Conservation (phyloP, 2,113 vertebrate species). For the Corapipo altera region DNA sequence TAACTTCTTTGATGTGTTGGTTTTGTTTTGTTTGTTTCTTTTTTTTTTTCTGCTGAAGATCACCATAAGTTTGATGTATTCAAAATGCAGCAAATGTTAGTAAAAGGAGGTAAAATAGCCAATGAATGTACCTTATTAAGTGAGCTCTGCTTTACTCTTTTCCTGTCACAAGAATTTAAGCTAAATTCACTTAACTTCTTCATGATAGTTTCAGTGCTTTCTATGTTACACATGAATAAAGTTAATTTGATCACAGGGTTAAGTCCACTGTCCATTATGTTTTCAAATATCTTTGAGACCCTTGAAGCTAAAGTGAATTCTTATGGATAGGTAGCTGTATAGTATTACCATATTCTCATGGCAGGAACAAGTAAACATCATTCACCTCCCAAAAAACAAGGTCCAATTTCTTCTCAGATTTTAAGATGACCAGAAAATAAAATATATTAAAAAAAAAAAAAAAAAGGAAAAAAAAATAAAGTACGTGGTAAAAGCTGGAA, state of each 20-base stretch:
- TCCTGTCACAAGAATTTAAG: background rate
- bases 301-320: background rate
- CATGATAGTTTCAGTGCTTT: background rate
- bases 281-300: background rate
- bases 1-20: background rate
- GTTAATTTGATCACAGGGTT: background rate
- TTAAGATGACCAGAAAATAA: background rate
- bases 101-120: background rate
- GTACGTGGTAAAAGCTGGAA: background rate
- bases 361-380: background rate
- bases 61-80: background rate
- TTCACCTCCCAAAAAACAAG: background rate
- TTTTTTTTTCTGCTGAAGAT: background rate
- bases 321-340: background rate
- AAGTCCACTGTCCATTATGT: background rate
- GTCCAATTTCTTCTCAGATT: background rate
- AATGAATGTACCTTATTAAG: background rate
- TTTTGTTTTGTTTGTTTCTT: background rate
- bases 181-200: background rate
- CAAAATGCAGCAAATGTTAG: background rate
- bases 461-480: fast-evolving
- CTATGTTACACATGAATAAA: background rate
- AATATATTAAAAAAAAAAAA: background rate
- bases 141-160: background rate
- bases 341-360: background rate